These are phyloP conservation scores for Coturnix japonica DNA, from an alignment of 2,113 vertebrate species.

Conservation along the genomic window DNA sequence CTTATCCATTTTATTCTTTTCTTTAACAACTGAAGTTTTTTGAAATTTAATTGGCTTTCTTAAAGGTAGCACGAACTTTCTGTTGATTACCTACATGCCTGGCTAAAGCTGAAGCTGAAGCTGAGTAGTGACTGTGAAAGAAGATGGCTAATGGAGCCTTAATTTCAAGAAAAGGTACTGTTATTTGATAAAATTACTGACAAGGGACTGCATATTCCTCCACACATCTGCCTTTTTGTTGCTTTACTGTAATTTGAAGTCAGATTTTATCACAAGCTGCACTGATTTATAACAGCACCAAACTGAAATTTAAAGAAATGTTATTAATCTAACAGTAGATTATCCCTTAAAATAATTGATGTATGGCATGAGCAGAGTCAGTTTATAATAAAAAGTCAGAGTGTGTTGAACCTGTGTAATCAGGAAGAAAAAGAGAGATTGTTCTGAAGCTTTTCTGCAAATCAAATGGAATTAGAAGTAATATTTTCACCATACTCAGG, in stretches of 20 bases:
- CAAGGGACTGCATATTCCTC: neutral
- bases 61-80: neutral
- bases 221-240: neutral
- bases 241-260: constrained; percentile 3
- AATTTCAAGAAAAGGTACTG: neutral
- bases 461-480: neutral
- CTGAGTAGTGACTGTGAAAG: neutral
- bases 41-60: neutral
- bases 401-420: neutral
- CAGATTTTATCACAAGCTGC: neutral
- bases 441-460: constrained; percentile 1
- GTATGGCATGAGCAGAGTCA: neutral
- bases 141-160: neutral
- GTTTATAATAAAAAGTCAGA: constrained; percentile 8
- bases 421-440: neutral
- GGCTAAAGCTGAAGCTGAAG: constrained; percentile 6
- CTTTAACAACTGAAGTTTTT: neutral
- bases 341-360: constrained; percentile 42
- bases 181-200: neutral
- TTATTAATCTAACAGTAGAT: constrained; percentile 26
- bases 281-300: constrained; percentile 37
- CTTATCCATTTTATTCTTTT: neutral
- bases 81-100: neutral
- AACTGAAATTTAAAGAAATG: constrained; percentile 23
- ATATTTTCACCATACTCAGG: neutral